These are phyloP conservation scores for Phenacoccus solenopsis DNA, from an alignment of 1,140 invertebrate species.

Conservation along the genomic window DNA sequence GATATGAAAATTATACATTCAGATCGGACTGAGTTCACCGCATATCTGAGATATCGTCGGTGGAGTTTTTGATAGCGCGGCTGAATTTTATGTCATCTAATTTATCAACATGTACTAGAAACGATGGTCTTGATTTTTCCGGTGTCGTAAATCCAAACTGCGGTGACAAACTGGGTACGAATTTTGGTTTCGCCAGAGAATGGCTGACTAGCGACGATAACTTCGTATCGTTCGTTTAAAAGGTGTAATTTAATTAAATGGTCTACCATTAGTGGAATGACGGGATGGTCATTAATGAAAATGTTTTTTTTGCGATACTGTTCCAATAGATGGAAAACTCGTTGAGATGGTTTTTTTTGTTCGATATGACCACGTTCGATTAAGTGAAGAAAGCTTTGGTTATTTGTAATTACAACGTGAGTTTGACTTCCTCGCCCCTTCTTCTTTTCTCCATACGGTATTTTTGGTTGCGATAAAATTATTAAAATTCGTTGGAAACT, in stretches of 20 bases:
- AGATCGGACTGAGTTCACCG: neutral
- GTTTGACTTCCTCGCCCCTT: neutral
- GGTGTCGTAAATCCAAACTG: neutral
- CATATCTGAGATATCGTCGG: neutral
- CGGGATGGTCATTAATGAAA: too few relatives aligned
- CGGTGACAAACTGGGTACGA: too few relatives aligned
- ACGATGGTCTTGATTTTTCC: neutral
- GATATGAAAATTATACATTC: neutral
- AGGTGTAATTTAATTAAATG: neutral
- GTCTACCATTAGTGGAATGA: neutral
- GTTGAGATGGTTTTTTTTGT: neutral
- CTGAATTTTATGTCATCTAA: conserved; percentile 2
- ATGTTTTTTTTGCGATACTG: too few relatives aligned
- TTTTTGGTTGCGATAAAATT: neutral
- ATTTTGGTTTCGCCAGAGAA: too few relatives aligned
- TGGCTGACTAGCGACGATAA: too few relatives aligned
- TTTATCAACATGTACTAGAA: neutral
- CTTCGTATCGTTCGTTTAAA: too few relatives aligned
- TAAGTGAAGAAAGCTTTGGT: too few relatives aligned
- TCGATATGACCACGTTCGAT: neutral
- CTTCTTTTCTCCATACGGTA: too few relatives aligned
- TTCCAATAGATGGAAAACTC: neutral
- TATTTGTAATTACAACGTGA: neutral
- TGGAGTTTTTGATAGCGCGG: neutral
- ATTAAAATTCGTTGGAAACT: neutral